Evolutionary conservation across 2,888 invertebrate genomes (phyloP).

Genomic region (Dioctria rufipes): DNA sequence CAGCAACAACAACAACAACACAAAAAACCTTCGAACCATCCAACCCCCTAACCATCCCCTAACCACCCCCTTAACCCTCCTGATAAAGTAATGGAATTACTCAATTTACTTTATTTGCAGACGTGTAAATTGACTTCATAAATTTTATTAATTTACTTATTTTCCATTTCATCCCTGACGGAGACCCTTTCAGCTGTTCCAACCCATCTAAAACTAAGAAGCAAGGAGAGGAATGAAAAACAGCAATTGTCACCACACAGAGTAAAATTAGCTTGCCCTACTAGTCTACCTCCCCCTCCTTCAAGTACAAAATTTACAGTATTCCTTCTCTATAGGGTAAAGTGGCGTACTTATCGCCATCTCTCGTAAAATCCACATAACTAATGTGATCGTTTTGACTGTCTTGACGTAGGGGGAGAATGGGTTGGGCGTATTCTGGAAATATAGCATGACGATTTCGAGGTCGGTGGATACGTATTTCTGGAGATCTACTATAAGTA

Average conservation of each 20-base stretch:
- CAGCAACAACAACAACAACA: neutral
- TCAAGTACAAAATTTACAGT: too few relatives aligned
- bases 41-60: neutral
- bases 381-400: too few relatives aligned
- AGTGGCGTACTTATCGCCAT: too few relatives aligned
- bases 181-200: neutral
- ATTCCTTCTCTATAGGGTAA: too few relatives aligned
- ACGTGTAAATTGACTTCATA: constrained; percentile 53
- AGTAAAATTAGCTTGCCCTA: neutral
- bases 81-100: constrained; percentile 50
- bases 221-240: neutral
- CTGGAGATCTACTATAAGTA: too few relatives aligned
- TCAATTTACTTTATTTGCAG: constrained; percentile 51
- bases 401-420: too few relatives aligned
- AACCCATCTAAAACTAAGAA: neutral
- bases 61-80: neutral
- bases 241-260: constrained; percentile 8
- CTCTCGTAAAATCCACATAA: too few relatives aligned
- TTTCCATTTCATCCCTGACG: constrained; percentile 34
- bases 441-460: too few relatives aligned
- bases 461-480: too few relatives aligned
- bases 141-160: constrained; percentile 53
- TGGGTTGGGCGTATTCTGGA: too few relatives aligned
- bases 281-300: neutral
- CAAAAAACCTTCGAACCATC: neutral